phyloP scores from a whole-genome alignment of 2,888 invertebrate genomes.

The Aquatica leii region DNA sequence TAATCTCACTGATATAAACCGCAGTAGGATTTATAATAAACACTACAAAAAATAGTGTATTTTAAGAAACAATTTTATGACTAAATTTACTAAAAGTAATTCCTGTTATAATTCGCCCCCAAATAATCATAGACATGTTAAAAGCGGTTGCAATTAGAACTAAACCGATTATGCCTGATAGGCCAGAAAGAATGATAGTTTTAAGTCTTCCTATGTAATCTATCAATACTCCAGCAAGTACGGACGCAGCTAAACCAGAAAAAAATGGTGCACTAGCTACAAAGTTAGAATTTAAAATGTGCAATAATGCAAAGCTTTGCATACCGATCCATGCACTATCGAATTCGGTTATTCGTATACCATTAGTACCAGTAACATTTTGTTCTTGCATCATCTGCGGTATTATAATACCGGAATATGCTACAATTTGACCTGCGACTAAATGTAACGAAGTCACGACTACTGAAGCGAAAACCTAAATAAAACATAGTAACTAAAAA shows the following conservation, averaged over 20 bases:
- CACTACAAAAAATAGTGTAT: constrained; percentile 50
- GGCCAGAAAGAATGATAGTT: constrained; percentile 63
- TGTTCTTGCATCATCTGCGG: constrained; percentile 58
- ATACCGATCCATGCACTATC: constrained; percentile 63
- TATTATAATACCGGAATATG: constrained; percentile 66
- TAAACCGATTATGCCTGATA: constrained; percentile 65
- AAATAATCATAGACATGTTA: constrained; percentile 62
- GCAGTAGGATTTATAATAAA: constrained; percentile 67
- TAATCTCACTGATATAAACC: constrained; percentile 69
- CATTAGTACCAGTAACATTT: constrained; percentile 46
- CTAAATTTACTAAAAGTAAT: constrained; percentile 59
- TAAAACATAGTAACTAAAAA: too few relatives aligned
- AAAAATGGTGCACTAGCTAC: constrained; percentile 65
- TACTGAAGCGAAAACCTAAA: not conserved
- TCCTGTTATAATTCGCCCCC: constrained; percentile 64
- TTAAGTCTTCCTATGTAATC: constrained; percentile 65
- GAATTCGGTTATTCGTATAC: constrained; percentile 53
- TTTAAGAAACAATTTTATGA: not conserved
- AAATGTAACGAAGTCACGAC: not conserved
- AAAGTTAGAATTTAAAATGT: constrained; percentile 21
- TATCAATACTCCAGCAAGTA: constrained; percentile 65
- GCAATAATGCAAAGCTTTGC: not conserved
- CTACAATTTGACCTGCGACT: constrained; percentile 66
- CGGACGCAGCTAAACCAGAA: constrained; percentile 63
- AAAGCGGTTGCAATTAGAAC: constrained; percentile 62